Percentiles rank a stretch among this genome's conserved stretches.
Conservation (phyloP, 2,888 invertebrate genomes). For the Ornithoptera priamus region DNA sequence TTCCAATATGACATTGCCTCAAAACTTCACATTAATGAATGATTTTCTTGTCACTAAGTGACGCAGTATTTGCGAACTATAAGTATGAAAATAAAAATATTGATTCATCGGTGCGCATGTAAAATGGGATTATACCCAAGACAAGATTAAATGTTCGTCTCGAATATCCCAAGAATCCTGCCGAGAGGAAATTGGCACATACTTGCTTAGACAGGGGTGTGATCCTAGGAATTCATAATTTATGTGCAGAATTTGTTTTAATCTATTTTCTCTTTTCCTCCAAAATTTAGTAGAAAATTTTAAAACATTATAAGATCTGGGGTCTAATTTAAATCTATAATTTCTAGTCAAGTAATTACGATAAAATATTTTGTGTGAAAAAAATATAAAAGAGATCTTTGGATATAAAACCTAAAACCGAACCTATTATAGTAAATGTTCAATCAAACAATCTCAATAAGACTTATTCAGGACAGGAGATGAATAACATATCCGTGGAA, state of each 20-base stretch:
- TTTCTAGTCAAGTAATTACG: neutral
- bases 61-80: neutral
- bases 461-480: neutral
- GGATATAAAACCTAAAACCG: no score
- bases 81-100: slow-evolving; percentile 8
- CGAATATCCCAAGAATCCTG: slow-evolving; percentile 20
- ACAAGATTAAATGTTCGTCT: slow-evolving; percentile 20
- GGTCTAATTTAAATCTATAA: no score
- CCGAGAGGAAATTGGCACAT: slow-evolving; percentile 23
- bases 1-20: neutral
- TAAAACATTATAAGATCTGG: no score
- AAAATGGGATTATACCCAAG: slow-evolving; percentile 26
- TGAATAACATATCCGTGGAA: neutral
- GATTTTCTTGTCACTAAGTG: neutral
- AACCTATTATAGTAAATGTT: no score
- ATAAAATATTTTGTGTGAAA: neutral
- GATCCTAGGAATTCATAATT: neutral
- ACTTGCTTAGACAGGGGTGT: slow-evolving; percentile 9
- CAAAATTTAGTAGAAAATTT: neutral
- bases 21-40: neutral
- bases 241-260: neutral
- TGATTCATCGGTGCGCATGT: slow-evolving; percentile 22
- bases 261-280: neutral
- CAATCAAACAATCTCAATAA: no score
- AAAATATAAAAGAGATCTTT: neutral